Base-by-base conservation (phyloP, 2,888 invertebrate species). In the Synergus gifuensis region DNA sequence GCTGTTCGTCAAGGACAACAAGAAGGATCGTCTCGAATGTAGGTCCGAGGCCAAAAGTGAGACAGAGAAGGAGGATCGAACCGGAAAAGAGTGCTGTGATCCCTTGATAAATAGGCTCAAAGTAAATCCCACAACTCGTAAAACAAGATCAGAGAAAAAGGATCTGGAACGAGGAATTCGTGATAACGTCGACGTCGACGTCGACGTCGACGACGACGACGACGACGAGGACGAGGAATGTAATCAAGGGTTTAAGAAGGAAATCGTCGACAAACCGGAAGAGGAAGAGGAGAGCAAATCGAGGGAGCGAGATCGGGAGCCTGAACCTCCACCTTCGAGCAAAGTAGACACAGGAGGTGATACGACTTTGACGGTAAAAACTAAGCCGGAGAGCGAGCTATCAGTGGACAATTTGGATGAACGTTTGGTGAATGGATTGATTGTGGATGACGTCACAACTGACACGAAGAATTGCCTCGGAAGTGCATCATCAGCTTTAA, bases 261-360 rank as follows among this genome's bases (percentile, higher is more conserved):
- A 80, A 79, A 28, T 78, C n/a, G 79, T 80, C 76, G 78, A 81
- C 79, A 81, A 80, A 18, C 77, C 40, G 36, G 49, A 78, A 79
- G 79, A 84, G 78, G 85, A 89, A 87, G 86, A 90, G 82, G 87
- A 87, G 79, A 85, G 88, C 80, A 87, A 90, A 67, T 91, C 91
- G 54, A 89, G 91, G 54, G 91, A 92, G 77, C 86, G 92, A 4
- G 92, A 92, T 82, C 87, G 91, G 64, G 92, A 92, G 83, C 92
- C 91, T 40, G 92, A 92, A 76, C 91, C 91, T 46, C 90, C 90
- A 81, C 90, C 90, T 81, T 83, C 86, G 64, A 86, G 87, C 78
- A 87, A 87, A 81, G 84, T 86, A 76, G 89, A 90, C 64, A 81
- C 88, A 16, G 88, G 89, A 69, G 88, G 87, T 79, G 66, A 12